phyloP scores from a whole-genome alignment of 23 tunicate genomes.

The Trididemnum nubilum region DNA sequence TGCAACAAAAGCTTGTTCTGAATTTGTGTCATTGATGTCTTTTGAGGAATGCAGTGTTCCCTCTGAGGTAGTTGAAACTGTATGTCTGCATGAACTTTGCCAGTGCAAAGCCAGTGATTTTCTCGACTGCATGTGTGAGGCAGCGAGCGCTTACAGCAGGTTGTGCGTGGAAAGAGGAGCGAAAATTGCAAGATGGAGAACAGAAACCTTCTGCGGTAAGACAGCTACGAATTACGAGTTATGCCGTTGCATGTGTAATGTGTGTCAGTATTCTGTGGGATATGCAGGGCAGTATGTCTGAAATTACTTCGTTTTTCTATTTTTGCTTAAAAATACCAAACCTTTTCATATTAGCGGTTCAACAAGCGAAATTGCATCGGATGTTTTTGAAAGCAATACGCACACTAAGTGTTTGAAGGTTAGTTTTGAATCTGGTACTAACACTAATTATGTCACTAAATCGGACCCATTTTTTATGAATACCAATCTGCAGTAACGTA shows the following conservation, averaged over 20 bases:
- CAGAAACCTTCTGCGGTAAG: slow-evolving; percentile 67
- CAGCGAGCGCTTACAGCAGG: slow-evolving; percentile 59
- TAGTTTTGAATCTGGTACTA: no score
- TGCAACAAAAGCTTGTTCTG: slow-evolving; percentile 32
- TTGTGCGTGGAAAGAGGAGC: slow-evolving; percentile 90
- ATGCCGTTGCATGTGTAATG: not conserved
- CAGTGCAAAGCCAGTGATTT: slow-evolving; percentile 61
- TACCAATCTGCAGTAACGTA: no score
- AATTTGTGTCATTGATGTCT: not conserved
- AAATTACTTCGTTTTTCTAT: not conserved
- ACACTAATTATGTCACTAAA: no score
- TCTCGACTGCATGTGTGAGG: slow-evolving; percentile 60
- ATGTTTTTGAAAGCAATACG: no score
- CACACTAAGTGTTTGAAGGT: no score
- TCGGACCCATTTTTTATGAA: no score
- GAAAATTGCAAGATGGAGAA: slow-evolving; percentile 67
- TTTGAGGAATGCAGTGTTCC: slow-evolving; percentile 32
- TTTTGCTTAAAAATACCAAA: no score
- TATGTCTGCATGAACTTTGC: slow-evolving; percentile 58
- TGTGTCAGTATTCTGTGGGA: not conserved
- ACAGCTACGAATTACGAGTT: no score
- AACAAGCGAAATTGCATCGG: no score
- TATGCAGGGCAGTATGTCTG: not conserved
- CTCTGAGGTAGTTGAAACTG: slow-evolving; percentile 22
- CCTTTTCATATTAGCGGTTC: no score